Percentiles rank a stretch among this genome's conserved stretches.
phyloP scores from a whole-genome alignment of 2,888 invertebrate genomes.

The Lamproptera curius region DNA sequence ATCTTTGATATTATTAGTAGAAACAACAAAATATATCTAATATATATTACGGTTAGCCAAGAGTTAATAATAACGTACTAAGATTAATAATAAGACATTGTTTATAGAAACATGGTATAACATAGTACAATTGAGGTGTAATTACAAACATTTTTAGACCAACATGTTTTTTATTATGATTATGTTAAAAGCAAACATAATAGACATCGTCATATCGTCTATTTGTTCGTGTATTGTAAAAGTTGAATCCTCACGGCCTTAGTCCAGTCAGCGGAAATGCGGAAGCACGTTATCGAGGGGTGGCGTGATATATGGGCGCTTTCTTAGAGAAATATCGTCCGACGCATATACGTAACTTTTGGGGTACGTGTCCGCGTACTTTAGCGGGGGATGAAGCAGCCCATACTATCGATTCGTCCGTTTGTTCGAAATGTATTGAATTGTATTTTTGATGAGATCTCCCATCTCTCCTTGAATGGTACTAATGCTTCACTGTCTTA shows the following conservation, averaged over 20 bases:
- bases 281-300: slow-evolving; percentile 57
- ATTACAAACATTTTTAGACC: too few species aligned
- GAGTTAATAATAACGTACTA: too few species aligned
- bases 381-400: slow-evolving; percentile 2
- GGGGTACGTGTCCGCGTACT: slow-evolving; percentile 3
- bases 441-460: too few species aligned
- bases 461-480: too few species aligned
- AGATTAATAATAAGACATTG: too few species aligned
- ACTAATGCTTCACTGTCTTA: too few species aligned
- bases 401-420: slow-evolving; percentile 3
- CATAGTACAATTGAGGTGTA: too few species aligned
- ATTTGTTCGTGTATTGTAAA: slow-evolving; percentile 3
- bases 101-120: too few species aligned
- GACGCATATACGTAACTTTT: slow-evolving; percentile 42
- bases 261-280: slow-evolving; percentile 51
- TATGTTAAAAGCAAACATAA: slow-evolving; percentile 3
- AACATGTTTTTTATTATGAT: too few species aligned
- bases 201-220: slow-evolving; percentile 5
- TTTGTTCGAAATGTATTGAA: background rate
- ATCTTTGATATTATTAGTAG: too few species aligned
- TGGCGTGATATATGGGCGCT: slow-evolving; percentile 63
- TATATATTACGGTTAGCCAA: too few species aligned
- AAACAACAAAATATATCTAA: too few species aligned
- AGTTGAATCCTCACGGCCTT: slow-evolving; percentile 14
- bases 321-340: slow-evolving; percentile 58